Conservation (phyloP, 2,888 invertebrate genomes). For the Polyploca ridens region DNA sequence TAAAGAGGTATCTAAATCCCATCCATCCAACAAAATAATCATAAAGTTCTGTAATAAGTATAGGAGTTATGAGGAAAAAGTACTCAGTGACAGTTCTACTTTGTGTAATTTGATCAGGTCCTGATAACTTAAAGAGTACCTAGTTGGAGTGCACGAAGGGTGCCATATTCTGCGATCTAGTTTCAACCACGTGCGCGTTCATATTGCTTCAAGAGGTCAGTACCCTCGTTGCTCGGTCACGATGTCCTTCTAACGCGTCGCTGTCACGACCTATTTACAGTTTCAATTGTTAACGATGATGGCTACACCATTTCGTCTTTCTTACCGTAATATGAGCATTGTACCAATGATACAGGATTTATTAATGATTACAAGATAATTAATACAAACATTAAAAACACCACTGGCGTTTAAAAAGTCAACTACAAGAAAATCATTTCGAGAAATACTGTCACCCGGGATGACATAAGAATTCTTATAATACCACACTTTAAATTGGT, state of each 20-base stretch:
- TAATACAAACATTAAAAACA: no score
- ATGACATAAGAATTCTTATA: no score
- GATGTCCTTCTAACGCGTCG: slow-evolving; percentile 68
- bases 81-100: neutral
- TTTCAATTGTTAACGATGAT: slow-evolving; percentile 63
- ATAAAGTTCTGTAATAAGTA: no score
- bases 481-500: no score
- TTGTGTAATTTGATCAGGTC: neutral
- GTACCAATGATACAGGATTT: neutral
- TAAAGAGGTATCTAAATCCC: neutral
- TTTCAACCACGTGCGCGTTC: slow-evolving; percentile 59
- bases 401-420: no score
- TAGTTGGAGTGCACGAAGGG: slow-evolving; percentile 20
- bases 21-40: no score
- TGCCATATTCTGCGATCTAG: slow-evolving; percentile 49
- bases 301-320: slow-evolving; percentile 27
- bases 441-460: no score
- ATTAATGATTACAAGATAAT: no score
- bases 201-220: slow-evolving; percentile 69
- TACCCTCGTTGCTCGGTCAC: slow-evolving; percentile 70
- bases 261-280: slow-evolving; percentile 79
- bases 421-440: no score
- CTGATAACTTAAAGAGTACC: no score
- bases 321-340: slow-evolving; percentile 16
- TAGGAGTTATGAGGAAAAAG: no score